Evolutionary conservation across 1,140 invertebrate genomes (phyloP).

Genomic region (Popillia japonica): DNA sequence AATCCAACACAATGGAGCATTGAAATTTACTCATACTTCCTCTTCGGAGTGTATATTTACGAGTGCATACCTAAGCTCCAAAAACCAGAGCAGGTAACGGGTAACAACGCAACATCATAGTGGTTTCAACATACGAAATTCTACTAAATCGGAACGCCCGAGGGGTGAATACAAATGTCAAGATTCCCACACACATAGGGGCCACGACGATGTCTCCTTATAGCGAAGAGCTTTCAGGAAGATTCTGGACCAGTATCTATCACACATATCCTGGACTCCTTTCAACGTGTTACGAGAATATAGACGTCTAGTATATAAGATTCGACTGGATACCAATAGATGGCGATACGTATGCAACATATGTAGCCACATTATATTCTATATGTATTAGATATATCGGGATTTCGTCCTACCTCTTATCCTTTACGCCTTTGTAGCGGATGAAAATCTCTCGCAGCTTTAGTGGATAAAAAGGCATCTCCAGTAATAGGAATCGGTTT

Average conservation of each 20-base stretch:
- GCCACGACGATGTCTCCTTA: neutral
- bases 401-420: neutral
- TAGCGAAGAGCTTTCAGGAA: neutral
- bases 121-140: neutral
- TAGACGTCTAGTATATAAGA: no score
- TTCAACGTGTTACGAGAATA: no score
- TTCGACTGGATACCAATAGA: no score
- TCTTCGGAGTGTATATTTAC: neutral
- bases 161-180: slow-evolving; percentile 10
- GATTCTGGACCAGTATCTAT: neutral
- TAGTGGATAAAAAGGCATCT: neutral
- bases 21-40: neutral
- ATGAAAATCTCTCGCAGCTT: neutral
- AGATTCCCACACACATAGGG: neutral
- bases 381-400: neutral
- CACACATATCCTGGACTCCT: neutral
- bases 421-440: neutral
- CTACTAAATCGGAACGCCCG: neutral
- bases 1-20: neutral
- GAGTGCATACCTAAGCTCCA: neutral
- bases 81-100: neutral
- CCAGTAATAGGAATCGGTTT: neutral
- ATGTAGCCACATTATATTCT: neutral
- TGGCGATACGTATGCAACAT: neutral
- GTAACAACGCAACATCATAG: neutral